Base-by-base conservation (phyloP, 2,888 invertebrate species). In the Dusona sp. region DNA sequence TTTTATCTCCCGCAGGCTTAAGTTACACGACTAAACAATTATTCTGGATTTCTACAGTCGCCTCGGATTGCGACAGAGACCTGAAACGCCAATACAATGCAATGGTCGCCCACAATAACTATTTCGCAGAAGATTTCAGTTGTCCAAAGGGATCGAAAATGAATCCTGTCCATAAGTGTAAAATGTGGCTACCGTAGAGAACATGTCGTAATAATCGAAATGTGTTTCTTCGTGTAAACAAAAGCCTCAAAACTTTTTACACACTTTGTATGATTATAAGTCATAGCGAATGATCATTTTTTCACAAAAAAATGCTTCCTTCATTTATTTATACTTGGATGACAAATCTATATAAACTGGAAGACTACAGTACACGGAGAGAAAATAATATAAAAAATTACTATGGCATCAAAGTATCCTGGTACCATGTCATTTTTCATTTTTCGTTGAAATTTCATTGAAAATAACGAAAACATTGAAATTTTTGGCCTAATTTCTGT, bases 11-110 rank as follows among this genome's bases (percentile, higher is more conserved):
- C 2, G 1, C 75, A 89, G 89, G 85, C 11, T 22, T 89, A 29
- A 83, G 82, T 57, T 88, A 87, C 70, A 83, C 84, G 48, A 85
- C 88, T 33, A 83, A 74, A 75, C 89, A 89, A 77, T 68, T 89
- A 42, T 89, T 89, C 25, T 89, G 89, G 89, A 87, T 88, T 22
- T 65, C 82, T 1, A 79, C 85, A 13, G 79, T 88, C 7, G 77
- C 89, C 0, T 78, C 84, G 7, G 88, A 87, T 72, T 89, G 89
- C 65, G 89, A 88, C 61, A 78, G 38, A 51, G 22, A 72, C 38
- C 67, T 88, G 13, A 87, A 87, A 48, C 68, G 48, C n/a, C 87
- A 85, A 19, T 89, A 88, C 72, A 89, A 89, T 79, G 70, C 77
- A 61, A 85, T 89, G 85, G 61, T 88, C n/a, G 79, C 86, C 1